Evolutionary conservation across 2,113 vertebrate genomes (phyloP).

Genomic region (Gymnarchus niloticus): DNA sequence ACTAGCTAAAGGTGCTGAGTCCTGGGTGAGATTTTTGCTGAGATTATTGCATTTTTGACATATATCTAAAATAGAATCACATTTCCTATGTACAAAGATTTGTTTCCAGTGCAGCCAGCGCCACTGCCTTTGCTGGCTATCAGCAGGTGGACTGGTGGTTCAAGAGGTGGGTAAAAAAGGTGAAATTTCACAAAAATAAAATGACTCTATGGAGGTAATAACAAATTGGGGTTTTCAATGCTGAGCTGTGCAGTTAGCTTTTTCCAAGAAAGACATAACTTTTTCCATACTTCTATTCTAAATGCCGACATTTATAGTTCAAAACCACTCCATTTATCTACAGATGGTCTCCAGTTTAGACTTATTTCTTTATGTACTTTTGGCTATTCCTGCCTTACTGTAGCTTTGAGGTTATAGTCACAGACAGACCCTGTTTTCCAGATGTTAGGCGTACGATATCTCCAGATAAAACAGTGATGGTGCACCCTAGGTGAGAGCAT

Average conservation of each 20-base stretch:
- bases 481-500: background rate
- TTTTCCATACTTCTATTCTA: background rate
- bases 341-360: too few species aligned
- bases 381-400: too few species aligned
- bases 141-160: background rate
- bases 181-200: background rate
- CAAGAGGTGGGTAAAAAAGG: background rate
- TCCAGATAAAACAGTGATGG: background rate
- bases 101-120: background rate
- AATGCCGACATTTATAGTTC: background rate
- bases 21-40: background rate
- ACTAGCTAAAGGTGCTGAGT: background rate
- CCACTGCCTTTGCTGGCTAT: background rate
- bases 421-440: background rate
- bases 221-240: background rate
- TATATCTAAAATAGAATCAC: constrained; percentile 9
- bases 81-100: background rate
- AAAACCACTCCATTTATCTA: background rate
- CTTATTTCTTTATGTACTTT: background rate
- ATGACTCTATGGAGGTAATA: background rate
- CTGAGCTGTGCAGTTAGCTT: background rate
- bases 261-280: background rate
- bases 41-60: background rate
- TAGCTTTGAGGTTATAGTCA: background rate
- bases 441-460: background rate